These are phyloP conservation scores for Eristalis arbustorum DNA, from an alignment of 2,888 invertebrate genomes.

Conservation along the genomic window DNA sequence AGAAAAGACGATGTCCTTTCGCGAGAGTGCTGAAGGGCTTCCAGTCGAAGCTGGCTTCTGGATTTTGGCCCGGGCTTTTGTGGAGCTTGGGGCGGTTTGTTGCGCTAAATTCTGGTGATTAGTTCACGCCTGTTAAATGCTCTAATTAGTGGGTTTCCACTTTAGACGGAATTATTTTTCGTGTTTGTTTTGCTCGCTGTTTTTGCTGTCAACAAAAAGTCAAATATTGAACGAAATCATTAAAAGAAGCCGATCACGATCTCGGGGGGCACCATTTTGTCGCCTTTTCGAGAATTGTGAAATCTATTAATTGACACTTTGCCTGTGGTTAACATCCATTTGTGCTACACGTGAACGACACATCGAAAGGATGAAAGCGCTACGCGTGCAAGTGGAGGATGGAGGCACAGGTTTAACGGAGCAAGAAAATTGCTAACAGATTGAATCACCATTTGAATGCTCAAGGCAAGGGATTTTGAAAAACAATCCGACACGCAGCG, in stretches of 20 bases:
- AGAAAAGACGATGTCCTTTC: not conserved
- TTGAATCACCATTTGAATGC: too few species aligned
- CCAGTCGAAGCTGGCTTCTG: not conserved
- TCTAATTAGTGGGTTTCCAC: constrained; percentile 40
- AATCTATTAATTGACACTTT: constrained; percentile 32
- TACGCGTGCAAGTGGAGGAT: not conserved
- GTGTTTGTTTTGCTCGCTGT: constrained; percentile 40
- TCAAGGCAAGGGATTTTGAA: too few species aligned
- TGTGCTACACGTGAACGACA: constrained; percentile 15
- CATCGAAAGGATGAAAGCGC: constrained; percentile 1
- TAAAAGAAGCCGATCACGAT: constrained; percentile 36
- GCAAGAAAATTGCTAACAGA: not conserved
- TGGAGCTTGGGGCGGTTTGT: constrained; percentile 18
- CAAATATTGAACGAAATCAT: constrained; percentile 29
- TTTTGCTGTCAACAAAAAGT: constrained; percentile 26
- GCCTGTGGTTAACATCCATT: constrained; percentile 26
- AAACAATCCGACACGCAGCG: too few species aligned
- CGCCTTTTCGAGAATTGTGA: constrained; percentile 23
- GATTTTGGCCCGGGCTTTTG: constrained; percentile 4
- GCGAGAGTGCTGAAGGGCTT: not conserved
- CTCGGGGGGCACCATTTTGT: constrained; percentile 11
- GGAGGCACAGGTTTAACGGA: not conserved
- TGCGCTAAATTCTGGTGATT: constrained; percentile 36
- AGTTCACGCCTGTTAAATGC: constrained; percentile 33
- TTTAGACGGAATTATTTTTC: constrained; percentile 16